Base-by-base conservation (phyloP, 2,888 invertebrate genomes). In the Microctonus aethiopoides region DNA sequence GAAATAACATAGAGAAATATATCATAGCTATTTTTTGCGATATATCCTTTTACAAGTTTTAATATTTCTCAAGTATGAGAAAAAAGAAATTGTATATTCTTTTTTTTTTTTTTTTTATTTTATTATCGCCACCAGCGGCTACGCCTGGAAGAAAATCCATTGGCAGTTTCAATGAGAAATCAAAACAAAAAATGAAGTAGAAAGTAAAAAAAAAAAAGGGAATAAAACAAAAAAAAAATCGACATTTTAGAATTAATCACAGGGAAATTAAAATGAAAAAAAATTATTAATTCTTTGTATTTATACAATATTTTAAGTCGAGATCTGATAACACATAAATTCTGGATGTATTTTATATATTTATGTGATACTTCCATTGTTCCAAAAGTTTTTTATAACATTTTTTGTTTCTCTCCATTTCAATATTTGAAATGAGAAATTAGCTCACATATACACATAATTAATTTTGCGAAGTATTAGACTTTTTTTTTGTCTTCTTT, bases 11-110 rank as follows among this genome's bases (percentile, higher is more conserved):
- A 83, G 79, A 84, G 79, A 79, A 73, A 73, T 69, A 74, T 46
- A 20, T 73, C 69, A 75, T 68, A 70, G 72, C 83, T 84, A 83
- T 85, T 85, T 85, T 86, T 85, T 81, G 82, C 80, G 81, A 80
- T 74, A 79, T 80, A 84, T 81, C 77, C 72, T 83, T 64, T 82
- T 82, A 80, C 80, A 74, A 72, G 75, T 72, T 78, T 70, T 75
- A 78, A 79, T 77, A 57, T 70, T 68, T 69, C 11, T 56, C 62
- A 61, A 24, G 41, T 41, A 20, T 61, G 36, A 34, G 20, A 32
- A 39, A 13, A n/a, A 20, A 46, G 11, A 10, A 34, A 16, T 52
- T 52, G 5, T 52, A 1, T 13, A 13, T 52, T 13, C 34, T 16
- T 11, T 54, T 24, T 24, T 24, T 24, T 24, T 24, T 54, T 54